These are phyloP conservation scores for Anolis sagrei DNA, from an alignment of 2,113 vertebrate species.

Conservation along the genomic window DNA sequence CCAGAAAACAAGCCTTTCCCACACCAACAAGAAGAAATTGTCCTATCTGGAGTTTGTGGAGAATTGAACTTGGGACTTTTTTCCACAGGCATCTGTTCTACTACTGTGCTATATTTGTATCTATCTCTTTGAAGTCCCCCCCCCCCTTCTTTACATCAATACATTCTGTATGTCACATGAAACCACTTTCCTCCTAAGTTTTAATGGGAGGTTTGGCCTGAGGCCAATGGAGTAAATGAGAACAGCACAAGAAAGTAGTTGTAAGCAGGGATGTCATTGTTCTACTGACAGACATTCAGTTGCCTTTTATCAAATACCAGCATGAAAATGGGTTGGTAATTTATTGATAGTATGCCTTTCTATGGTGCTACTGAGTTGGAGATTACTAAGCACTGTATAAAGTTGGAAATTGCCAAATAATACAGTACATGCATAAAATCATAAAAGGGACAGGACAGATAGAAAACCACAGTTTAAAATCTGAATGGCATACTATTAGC, in stretches of 20 bases:
- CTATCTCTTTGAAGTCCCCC: slow-evolving; percentile 9
- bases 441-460: not conserved
- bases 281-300: not conserved
- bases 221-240: not conserved
- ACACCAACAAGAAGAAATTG: not conserved
- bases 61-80: not conserved
- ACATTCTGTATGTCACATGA: slow-evolving; percentile 15
- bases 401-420: too few species aligned
- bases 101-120: not conserved
- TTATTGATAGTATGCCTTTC: not conserved
- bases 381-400: not conserved
- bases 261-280: not conserved
- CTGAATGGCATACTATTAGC: not conserved
- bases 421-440: not conserved
- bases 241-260: not conserved
- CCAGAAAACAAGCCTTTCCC: not conserved
- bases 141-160: slow-evolving; percentile 29
- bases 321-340: not conserved
- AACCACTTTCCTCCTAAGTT: slow-evolving; percentile 49
- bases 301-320: not conserved
- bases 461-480: not conserved
- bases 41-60: not conserved
- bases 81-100: not conserved
- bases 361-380: not conserved
- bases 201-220: not conserved